Base-by-base conservation (phyloP, 2,888 invertebrate species). In the Eristalis pertinax region DNA sequence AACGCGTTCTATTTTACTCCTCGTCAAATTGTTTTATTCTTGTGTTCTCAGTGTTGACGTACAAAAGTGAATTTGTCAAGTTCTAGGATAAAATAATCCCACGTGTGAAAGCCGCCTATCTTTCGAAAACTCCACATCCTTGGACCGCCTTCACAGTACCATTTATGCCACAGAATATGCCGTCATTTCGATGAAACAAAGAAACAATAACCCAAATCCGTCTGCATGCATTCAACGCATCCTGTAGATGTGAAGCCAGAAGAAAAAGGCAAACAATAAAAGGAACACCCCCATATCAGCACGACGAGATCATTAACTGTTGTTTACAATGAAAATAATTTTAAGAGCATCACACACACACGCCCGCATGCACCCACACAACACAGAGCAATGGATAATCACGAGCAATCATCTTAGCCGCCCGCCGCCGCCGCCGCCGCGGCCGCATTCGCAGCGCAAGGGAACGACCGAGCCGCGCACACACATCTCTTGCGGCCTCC, bases 271-370 rank as follows among this genome's bases (percentile, higher is more conserved):
- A 56, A 68, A 24, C 29, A 26, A 24, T 19, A 38, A 56, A 41
- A 74, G 74, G 68, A 64, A 50, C 58, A 70, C 38, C 29, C 56
- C 63, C 26, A 69, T 70, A 75, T 83, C 83, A 83, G 70, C 78
- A 75, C 83, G 58, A 56, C 65, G 15, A 79, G 74, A 86, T 83
- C 78, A 86, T 86, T 86, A 83, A 78, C 83, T 56, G 62, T 70
- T 86, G 86, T 86, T 86, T 86, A 86, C 75, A 86, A 86, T 83
- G 75, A 83, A 86, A 83, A 78, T 74, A 83, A 86, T 86, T 86
- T 50, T 79, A 79, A 65, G 64, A 72, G 73, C 65, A 82, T 43
- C 26, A 64, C 32, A 75, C 62, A 75, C 62, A 62, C 22, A 58
- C 35, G 58, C 74, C 50, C 62, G 56, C 69, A 38, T 41, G 63